Evolutionary conservation across 2,888 invertebrate species (phyloP).

Genomic region (Drosophila merina): DNA sequence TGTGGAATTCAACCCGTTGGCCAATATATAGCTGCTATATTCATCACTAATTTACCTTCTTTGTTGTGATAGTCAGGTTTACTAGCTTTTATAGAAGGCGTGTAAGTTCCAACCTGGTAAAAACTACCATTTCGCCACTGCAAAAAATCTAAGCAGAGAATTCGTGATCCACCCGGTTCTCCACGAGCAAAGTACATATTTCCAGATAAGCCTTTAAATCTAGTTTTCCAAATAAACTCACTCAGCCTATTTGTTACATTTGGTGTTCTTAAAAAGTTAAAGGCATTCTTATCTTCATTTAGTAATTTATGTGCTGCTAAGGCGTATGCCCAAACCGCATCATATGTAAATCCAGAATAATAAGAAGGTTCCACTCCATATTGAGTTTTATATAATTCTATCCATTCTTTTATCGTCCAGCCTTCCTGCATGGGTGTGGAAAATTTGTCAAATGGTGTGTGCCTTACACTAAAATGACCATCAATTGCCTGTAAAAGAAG

Average conservation of each 20-base stretch:
- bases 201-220: conserved; percentile 91
- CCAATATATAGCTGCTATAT: conserved; percentile 12
- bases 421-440: conserved; percentile 86
- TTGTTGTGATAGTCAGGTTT: conserved; percentile 41
- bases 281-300: conserved; percentile 82
- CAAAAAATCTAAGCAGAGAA: conserved; percentile 86
- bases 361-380: conserved; percentile 84
- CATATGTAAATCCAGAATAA: conserved; percentile 91
- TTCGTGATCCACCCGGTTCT: conserved; percentile 85
- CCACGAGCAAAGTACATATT: conserved; percentile 88
- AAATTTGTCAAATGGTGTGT: conserved; percentile 87
- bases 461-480: conserved; percentile 89
- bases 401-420: conserved; percentile 87
- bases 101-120: conserved; percentile 86
- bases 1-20: conserved; percentile 84
- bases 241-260: conserved; percentile 84
- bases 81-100: conserved; percentile 84
- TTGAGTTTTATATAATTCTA: conserved; percentile 26
- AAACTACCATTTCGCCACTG: conserved; percentile 86
- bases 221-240: conserved; percentile 87
- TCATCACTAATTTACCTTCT: conserved; percentile 76
- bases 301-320: conserved; percentile 88
- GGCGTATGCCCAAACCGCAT: conserved; percentile 93
- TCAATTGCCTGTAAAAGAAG: conserved; percentile 86
- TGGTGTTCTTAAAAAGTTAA: conserved; percentile 63